Base-by-base conservation (phyloP, 2,888 invertebrate species). In the Eupeodes luniger region DNA sequence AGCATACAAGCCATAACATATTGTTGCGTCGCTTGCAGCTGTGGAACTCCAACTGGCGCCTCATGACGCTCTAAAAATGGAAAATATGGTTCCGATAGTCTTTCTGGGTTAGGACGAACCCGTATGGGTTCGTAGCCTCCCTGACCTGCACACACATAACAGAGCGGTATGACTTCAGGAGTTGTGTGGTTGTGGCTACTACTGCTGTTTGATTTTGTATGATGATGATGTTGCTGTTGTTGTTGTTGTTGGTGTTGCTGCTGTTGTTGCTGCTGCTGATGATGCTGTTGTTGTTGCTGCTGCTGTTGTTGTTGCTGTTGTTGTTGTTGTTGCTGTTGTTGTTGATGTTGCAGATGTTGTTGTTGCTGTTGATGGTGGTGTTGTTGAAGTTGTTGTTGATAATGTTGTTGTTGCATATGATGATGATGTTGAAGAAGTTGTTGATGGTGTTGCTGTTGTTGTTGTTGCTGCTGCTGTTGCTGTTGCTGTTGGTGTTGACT, bases 41-140 rank as follows among this genome's bases (percentile, higher is more conserved):
- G 94, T 91, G 90, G 94, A 62, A 95, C 94, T 92, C 96, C 97
- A 80, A 95, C 94, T 0, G 98, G 98, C 14, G 98, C 96, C 89
- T 97, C 97, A 94, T 98, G 98, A 19, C 96, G 96, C 91, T 97
- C 97, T 92, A 98, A 94, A 94, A 98, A 98, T 69, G 98, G 98
- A 94, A 98, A 98, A 94, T 97, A 97, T 11, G 98, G 96, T 93
- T 97, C 97, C 79, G 95, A 94, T 85, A 96, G 95, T 89, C 96
- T 95, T 90, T 95, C 96, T 78, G 95, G 95, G 91, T 96, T 95
- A 85, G 96, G 96, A 92, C 96, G 96, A 66, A 96, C 95, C 89
- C 95, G 94, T 70, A 96, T 91, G 91, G 95, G 94, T 87, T 96
- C 95, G 53, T 94, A 94, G 89, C 95, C 95, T 89, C 96, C 96